A percentile compares a stretch with the other conserved stretches of the same genome.
These are phyloP conservation scores for Lissonota sp. DNA, from an alignment of 2,888 invertebrate species.

Conservation along the genomic window DNA sequence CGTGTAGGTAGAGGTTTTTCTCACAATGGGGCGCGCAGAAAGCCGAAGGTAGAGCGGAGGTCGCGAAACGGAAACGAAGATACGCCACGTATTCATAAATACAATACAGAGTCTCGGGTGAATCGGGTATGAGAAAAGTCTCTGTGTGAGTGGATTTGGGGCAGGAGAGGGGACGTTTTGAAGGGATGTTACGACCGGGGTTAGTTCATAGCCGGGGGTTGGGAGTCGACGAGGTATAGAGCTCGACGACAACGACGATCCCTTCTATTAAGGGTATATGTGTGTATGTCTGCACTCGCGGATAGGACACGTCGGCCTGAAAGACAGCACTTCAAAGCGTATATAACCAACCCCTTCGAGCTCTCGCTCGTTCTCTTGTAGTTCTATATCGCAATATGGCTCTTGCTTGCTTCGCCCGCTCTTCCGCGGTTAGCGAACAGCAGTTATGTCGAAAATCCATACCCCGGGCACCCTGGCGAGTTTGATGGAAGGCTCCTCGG, in stretches of 20 bases:
- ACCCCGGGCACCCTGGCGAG: conserved; percentile 38
- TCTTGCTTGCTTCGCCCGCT: conserved; percentile 49
- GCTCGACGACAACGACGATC: conserved; percentile 71
- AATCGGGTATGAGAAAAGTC: conserved; percentile 63
- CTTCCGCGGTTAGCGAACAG: conserved; percentile 33
- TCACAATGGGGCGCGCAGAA: conserved; percentile 63
- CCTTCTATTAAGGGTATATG: conserved; percentile 76
- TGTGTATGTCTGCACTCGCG: conserved; percentile 64
- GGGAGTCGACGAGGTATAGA: conserved; percentile 53
- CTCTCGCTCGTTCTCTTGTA: conserved; percentile 39
- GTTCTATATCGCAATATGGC: conserved; percentile 75
- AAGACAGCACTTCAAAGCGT: conserved; percentile 77
- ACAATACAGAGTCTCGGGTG: conserved; percentile 78
- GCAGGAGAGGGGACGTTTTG: conserved; percentile 58
- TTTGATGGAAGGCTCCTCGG: conserved; percentile 47
- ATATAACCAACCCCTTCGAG: conserved; percentile 40
- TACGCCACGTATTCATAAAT: conserved; percentile 82
- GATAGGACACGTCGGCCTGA: conserved; percentile 78
- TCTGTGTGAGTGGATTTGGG: neutral
- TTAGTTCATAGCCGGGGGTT: conserved; percentile 54
- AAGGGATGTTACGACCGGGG: conserved; percentile 30
- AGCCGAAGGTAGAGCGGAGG: conserved; percentile 36
- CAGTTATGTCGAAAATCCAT: conserved; percentile 70
- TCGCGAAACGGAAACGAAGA: conserved; percentile 72
- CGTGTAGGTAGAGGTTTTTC: conserved; percentile 37